Conservation (phyloP, 2,888 invertebrate genomes). For the Podabrus alpinus region DNA sequence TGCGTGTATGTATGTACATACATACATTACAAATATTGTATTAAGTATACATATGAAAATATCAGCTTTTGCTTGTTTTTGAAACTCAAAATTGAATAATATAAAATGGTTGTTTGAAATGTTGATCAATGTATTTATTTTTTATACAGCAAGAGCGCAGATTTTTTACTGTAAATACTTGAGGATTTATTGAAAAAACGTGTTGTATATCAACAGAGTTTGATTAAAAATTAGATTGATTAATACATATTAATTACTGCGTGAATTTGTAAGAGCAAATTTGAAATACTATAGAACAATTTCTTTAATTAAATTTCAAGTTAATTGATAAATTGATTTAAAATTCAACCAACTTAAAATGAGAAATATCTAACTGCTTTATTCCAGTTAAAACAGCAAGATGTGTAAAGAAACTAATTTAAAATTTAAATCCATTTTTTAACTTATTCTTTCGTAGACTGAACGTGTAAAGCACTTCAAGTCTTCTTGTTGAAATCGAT, state of each 20-base stretch:
- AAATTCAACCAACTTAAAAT: not conserved
- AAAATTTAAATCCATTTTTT: conserved; percentile 1
- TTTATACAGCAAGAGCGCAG: not conserved
- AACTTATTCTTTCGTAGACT: conserved; percentile 1
- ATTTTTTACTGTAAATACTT: no score
- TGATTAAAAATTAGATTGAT: not conserved
- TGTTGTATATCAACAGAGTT: not conserved
- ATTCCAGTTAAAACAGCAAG: not conserved
- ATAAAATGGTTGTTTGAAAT: not conserved
- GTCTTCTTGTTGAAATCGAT: conserved; percentile 1
- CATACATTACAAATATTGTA: no score
- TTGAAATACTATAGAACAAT: not conserved
- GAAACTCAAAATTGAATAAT: not conserved
- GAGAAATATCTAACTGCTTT: not conserved
- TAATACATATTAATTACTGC: not conserved
- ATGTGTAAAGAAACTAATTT: conserved; percentile 1
- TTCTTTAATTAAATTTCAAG: not conserved
- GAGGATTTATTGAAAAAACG: not conserved
- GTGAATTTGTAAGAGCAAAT: not conserved
- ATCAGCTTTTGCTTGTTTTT: not conserved
- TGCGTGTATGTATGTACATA: not conserved
- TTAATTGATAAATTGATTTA: not conserved
- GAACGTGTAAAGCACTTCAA: conserved; percentile 7
- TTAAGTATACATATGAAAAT: no score
- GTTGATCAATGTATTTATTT: not conserved